These are phyloP conservation scores for Melinaea marsaeus DNA, from an alignment of 2,888 invertebrate genomes.

Conservation along the genomic window DNA sequence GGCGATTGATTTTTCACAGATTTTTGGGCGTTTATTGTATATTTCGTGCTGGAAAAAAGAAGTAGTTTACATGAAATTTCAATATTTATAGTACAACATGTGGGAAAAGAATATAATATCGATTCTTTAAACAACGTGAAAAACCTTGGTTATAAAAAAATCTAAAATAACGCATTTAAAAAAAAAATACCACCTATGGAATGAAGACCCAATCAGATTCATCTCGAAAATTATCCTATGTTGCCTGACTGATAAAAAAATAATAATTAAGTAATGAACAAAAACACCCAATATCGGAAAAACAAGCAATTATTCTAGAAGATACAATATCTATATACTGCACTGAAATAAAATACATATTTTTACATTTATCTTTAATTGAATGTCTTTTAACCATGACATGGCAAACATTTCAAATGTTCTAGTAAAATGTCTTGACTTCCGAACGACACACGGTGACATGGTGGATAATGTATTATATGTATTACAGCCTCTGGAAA, in stretches of 20 bases:
- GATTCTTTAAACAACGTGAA: constrained; percentile 57
- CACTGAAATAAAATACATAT: constrained; percentile 59
- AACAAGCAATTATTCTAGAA: constrained; percentile 61
- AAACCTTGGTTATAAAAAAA: constrained; percentile 45
- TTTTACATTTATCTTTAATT: constrained; percentile 62
- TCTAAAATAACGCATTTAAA: constrained; percentile 55
- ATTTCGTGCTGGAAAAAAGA: constrained; percentile 58
- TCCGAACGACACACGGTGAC: constrained; percentile 60
- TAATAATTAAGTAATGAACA: constrained; percentile 49
- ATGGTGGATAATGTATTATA: constrained; percentile 45
- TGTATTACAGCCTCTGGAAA: constrained; percentile 48
- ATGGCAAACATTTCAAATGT: constrained; percentile 62
- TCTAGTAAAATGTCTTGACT: constrained; percentile 50
- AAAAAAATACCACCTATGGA: constrained; percentile 65
- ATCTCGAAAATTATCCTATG: constrained; percentile 40
- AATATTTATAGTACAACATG: constrained; percentile 48
- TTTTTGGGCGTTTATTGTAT: constrained; percentile 71
- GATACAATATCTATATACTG: constrained; percentile 47
- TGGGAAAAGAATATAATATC: constrained; percentile 46
- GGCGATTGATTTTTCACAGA: constrained; percentile 73
- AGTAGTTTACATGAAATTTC: constrained; percentile 51
- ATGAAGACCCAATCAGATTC: constrained; percentile 11
- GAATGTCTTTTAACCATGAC: constrained; percentile 62
- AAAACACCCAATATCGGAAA: constrained; percentile 50
- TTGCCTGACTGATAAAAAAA: constrained; percentile 60